Evolutionary conservation across 2,113 vertebrate species (phyloP).

Genomic region (Seriola quinqueradiata): DNA sequence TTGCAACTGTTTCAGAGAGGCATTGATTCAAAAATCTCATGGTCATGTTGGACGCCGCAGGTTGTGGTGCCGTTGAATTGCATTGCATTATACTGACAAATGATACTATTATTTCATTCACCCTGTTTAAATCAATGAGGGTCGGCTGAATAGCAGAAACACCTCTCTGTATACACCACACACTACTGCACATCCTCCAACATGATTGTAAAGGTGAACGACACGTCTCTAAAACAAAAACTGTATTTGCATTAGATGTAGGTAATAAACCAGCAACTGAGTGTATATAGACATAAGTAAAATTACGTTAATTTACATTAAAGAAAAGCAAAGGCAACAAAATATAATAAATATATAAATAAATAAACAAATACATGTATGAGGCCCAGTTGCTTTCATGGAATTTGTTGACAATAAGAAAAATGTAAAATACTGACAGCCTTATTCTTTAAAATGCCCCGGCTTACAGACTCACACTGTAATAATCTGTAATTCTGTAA

Average conservation of each 20-base stretch:
- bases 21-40: no score
- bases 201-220: not conserved
- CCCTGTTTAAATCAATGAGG: not conserved
- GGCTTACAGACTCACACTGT: not conserved
- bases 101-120: not conserved
- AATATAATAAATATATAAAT: not conserved
- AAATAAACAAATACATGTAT: not conserved
- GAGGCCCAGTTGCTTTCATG: not conserved
- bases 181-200: not conserved
- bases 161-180: not conserved
- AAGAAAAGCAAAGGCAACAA: no score
- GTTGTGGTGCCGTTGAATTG: no score
- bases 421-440: not conserved
- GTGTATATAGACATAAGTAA: not conserved
- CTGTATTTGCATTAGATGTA: not conserved
- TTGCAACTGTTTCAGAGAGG: no score
- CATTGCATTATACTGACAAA: not conserved
- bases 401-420: not conserved
- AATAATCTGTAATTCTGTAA: constrained; percentile 6
- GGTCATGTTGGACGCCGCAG: no score
- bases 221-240: not conserved
- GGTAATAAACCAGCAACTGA: not conserved
- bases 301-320: not conserved
- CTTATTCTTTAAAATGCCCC: constrained; percentile 13
- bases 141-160: not conserved